Evolutionary conservation across 2,797 vertebrate genomes (phyloP), one percentile per base, ranked within the genome.

Genomic region (Pipistrellus nathusii): DNA sequence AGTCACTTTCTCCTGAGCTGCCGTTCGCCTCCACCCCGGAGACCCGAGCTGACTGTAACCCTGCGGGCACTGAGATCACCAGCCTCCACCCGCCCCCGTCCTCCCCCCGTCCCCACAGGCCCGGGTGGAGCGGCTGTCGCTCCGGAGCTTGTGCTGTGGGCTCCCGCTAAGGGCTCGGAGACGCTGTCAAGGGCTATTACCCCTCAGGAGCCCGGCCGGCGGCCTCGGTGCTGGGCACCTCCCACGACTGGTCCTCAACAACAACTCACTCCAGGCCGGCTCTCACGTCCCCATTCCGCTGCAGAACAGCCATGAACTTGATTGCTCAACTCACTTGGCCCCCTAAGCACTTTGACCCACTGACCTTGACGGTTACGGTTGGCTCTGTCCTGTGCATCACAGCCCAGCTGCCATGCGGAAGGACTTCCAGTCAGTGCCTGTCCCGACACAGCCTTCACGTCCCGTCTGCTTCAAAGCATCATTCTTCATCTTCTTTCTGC

Each of bases 111-210:
- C 41, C 84, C 72, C 38, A 6, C 44, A 44, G n/a, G 55, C 35
- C 92, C 80, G 21, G 75, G 80, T 30, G 71, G 44, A 46, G 46
- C 3, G 18, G 62, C 25, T 78, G 15, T 32, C 46, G 64, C 35
- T 73, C 89, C 85, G 86, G 53, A 93, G 92, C 88, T 35, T 73
- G 13, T 66, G 91, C 85, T 69, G 51, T 51, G 23, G 48, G 23
- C 83, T 85, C 82, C 96, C 48, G 57, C 64, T 83, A 73, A 98
- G 96, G 97, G 98, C 94, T 98, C 95, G 95, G 97, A 96, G 92
- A 93, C 85, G 96, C 95, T 97, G 97, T 51, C 97, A 97, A 97
- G 99, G 98, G 98, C 98, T 99, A 99, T 98, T 98, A 97, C 88
- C 85, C 77, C 91, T 76, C 72, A 76, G 82, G 92, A 93, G 82